Evolutionary conservation across 2,797 vertebrate genomes (phyloP), one percentile per base, ranked within the genome.

Genomic region (Avahi laniger): DNA sequence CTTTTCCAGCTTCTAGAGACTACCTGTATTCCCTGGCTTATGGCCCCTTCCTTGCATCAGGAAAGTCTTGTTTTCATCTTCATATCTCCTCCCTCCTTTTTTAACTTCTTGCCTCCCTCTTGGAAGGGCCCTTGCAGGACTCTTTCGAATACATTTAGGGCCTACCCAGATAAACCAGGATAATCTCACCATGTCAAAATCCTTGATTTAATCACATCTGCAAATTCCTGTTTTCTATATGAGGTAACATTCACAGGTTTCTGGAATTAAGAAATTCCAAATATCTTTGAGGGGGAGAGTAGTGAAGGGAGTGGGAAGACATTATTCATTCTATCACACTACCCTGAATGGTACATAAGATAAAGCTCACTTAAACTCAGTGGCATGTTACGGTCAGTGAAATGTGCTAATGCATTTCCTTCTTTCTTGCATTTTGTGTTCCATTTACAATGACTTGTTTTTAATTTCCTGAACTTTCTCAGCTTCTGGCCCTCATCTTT

Each of bases 261-360:
- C 18, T 33, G 30, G 12, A 82, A 52, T 59, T 85, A 76, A 6
- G 20, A 46, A 13, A 65, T 65, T 65, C n/a, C 63, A 0, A 9
- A 57, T 85, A 35, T 2, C 17, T 46, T 22, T 46, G 8, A 3
- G 0, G 7, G 26, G 9, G 9, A 46, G 20, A 9, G 7, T 54
- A 2, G 4, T 38, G 7, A 50, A 18, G 2, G 15, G 1, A 20
- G 9, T 14, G 20, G 18, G 3, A 2, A 13, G 26, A 0, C 4
- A 12, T 28, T 83, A 54, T 75, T 78, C 41, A 35, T 2, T 46
- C 17, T 84, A 61, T 4, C 30, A 28, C 3, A 22, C 1, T 33
- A 22, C 2, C 18, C 11, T 90, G 41, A 80, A 50, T 59, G 43
- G 9, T 43, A 30, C 17, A 26, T 35, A 35, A 54, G 48, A 33